Evolutionary conservation across 2,797 vertebrate genomes (phyloP).

Genomic region (Percopsis omiscomaycus): DNA sequence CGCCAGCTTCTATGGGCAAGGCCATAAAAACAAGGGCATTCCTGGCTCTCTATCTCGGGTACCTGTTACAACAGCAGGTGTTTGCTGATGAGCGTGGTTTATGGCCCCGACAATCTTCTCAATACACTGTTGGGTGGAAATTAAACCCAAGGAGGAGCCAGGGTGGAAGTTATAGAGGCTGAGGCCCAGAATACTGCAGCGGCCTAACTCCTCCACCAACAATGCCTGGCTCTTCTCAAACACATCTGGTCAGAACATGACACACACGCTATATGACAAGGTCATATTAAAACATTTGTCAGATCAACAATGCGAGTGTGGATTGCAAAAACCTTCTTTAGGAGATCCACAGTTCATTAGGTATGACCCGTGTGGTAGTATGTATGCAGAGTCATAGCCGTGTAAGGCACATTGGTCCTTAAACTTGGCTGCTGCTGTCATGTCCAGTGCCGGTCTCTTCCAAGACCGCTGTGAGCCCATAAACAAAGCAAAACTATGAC

Average conservation of each 20-base stretch:
- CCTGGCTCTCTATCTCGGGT: background rate
- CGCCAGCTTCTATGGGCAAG: no score
- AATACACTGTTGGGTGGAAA: constrained; percentile 73
- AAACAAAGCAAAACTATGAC: constrained; percentile 77
- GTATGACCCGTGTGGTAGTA: constrained; percentile 83
- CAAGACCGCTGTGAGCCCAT: constrained; percentile 82
- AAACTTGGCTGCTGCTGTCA: constrained; percentile 70
- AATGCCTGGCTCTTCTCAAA: constrained; percentile 78
- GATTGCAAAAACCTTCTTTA: constrained; percentile 69
- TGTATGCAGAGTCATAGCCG: constrained; percentile 70
- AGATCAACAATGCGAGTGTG: no score
- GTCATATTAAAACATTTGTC: no score
- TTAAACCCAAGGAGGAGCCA: constrained; percentile 75
- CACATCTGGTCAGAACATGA: constrained; percentile 65
- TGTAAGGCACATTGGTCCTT: constrained; percentile 57
- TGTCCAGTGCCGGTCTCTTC: constrained; percentile 73
- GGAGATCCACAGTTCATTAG: constrained; percentile 85
- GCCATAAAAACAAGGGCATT: no score
- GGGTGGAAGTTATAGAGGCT: constrained; percentile 80
- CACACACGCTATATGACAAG: constrained; percentile 4
- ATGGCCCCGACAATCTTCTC: constrained; percentile 77
- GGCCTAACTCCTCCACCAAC: constrained; percentile 79
- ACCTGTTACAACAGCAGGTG: constrained; percentile 77
- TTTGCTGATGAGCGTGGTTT: constrained; percentile 78
- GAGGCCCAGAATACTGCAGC: constrained; percentile 78